Percentiles rank a stretch among this genome's conserved stretches.
phyloP scores from a whole-genome alignment of 2,113 vertebrate species.

The Sprattus sprattus region DNA sequence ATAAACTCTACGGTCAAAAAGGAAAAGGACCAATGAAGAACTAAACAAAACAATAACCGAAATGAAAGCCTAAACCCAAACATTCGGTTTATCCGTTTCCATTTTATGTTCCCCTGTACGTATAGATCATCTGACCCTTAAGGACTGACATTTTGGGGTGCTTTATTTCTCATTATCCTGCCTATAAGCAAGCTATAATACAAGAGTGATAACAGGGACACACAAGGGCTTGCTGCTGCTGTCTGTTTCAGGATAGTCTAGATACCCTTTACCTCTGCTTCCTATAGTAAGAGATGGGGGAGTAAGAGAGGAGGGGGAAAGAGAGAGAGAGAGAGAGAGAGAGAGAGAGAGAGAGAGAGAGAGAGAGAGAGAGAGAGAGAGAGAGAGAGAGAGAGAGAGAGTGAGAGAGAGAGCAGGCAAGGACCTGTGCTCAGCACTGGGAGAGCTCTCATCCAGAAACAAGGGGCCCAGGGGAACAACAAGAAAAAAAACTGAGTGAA shows the following conservation, averaged over 20 bases:
- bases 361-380: background rate
- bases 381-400: constrained; percentile 27
- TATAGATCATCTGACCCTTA: no score
- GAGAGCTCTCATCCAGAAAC: constrained; percentile 77
- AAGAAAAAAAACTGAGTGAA: constrained; percentile 58
- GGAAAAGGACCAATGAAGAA: constrained; percentile 14
- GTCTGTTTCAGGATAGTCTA: background rate
- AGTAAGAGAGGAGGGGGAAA: background rate
- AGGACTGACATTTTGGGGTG: background rate
- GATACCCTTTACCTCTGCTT: background rate
- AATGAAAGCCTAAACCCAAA: no score
- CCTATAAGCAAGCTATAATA: no score
- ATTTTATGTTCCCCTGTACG: no score
- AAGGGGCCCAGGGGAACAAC: constrained; percentile 72
- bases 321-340: constrained; percentile 39
- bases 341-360: constrained; percentile 51
- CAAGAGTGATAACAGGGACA: no score
- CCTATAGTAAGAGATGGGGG: background rate
- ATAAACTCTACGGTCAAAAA: constrained; percentile 38
- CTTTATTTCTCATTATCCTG: background rate
- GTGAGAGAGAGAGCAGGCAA: constrained; percentile 58
- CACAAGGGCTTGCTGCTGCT: background rate
- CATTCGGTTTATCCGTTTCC: no score
- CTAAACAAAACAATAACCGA: no score
- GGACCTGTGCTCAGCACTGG: constrained; percentile 74